These are phyloP conservation scores for Equus przewalskii DNA, from an alignment of 2,113 vertebrate species.

Conservation along the genomic window DNA sequence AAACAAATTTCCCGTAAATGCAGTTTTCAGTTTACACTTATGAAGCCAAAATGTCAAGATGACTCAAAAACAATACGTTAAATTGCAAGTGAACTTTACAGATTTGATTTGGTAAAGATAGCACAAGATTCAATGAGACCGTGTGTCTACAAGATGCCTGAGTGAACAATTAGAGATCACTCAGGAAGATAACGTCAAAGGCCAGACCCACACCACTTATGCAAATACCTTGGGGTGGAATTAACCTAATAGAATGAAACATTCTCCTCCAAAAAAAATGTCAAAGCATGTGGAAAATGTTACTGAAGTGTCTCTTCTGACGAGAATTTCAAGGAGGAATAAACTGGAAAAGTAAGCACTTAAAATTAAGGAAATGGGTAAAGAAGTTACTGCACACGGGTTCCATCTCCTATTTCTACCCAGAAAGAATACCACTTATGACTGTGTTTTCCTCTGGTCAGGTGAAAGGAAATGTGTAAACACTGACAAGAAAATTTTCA, in stretches of 20 bases:
- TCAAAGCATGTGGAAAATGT: constrained; percentile 59
- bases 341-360: neutral
- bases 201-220: constrained; percentile 65
- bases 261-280: neutral
- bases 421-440: neutral
- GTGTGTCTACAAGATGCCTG: constrained; percentile 61
- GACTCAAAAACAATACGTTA: constrained; percentile 86
- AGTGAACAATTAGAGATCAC: constrained; percentile 73
- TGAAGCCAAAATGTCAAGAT: constrained; percentile 83
- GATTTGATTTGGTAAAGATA: constrained; percentile 86
- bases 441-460: neutral
- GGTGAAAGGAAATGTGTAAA: neutral
- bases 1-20: constrained; percentile 87
- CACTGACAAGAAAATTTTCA: too few relatives aligned
- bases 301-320: neutral
- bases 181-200: constrained; percentile 77
- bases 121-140: constrained; percentile 69
- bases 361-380: neutral
- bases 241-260: constrained; percentile 54
- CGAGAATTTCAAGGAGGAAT: constrained; percentile 30
- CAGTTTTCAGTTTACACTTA: constrained; percentile 85
- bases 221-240: constrained; percentile 63
- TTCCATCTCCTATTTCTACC: neutral
- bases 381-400: neutral
- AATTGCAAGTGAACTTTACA: constrained; percentile 87